Evolutionary conservation across 2,113 vertebrate genomes (phyloP).

Genomic region (Tenrec ecaudatus): DNA sequence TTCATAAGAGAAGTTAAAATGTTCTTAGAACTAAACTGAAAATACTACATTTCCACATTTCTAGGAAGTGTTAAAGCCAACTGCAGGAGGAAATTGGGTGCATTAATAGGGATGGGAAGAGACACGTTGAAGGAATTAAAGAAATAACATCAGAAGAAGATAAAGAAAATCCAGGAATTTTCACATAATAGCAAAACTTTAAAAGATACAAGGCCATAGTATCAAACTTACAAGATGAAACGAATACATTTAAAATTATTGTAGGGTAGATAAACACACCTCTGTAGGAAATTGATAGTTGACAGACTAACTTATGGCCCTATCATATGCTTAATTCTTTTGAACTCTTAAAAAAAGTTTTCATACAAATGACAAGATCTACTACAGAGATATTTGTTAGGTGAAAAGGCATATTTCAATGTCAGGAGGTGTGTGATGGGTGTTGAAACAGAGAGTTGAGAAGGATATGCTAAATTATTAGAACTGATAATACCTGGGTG

Average conservation of each 20-base stretch:
- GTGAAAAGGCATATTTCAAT: background rate
- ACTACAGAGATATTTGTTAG: background rate
- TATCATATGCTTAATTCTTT: background rate
- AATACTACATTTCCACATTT: slow-evolving; percentile 5
- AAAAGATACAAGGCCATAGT: background rate
- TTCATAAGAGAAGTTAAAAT: background rate
- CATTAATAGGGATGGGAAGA: background rate
- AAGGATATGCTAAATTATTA: background rate
- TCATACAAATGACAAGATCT: background rate
- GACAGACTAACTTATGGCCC: background rate
- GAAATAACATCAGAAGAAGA: background rate
- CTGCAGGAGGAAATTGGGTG: background rate
- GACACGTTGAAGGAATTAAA: background rate
- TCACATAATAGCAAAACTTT: background rate
- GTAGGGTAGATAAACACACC: background rate
- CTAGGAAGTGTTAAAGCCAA: background rate
- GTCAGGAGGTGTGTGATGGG: background rate
- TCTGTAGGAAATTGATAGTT: background rate
- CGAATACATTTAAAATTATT: background rate
- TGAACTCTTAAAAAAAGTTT: background rate
- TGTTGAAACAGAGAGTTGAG: background rate
- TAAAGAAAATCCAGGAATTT: background rate
- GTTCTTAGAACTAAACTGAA: background rate
- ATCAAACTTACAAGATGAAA: background rate
- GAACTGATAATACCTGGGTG: background rate